These are phyloP conservation scores for Crypturellus undulatus DNA, from an alignment of 2,113 vertebrate species.

Conservation along the genomic window DNA sequence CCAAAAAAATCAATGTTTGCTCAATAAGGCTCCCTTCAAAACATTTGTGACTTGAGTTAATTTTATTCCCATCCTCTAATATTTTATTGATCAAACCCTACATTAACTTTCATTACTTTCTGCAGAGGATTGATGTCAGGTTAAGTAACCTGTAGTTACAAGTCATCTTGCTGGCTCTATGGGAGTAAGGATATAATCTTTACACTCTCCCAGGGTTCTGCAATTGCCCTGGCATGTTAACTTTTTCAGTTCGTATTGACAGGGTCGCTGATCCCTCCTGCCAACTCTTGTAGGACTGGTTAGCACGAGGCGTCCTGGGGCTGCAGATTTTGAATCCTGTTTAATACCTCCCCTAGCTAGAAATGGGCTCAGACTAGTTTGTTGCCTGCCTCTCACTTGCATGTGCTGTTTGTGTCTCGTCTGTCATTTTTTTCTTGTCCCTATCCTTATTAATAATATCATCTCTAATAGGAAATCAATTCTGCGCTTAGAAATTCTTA, in stretches of 20 bases:
- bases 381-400: neutral
- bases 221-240: neutral
- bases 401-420: neutral
- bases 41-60: slow-evolving; percentile 65
- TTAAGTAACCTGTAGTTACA: slow-evolving; percentile 49
- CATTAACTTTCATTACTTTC: slow-evolving; percentile 49
- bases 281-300: neutral
- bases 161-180: neutral
- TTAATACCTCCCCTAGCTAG: neutral
- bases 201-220: neutral
- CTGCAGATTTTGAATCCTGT: neutral
- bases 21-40: slow-evolving; percentile 54
- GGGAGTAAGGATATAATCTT: neutral
- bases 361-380: neutral
- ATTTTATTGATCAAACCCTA: slow-evolving; percentile 66
- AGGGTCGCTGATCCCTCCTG: neutral
- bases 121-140: slow-evolving; percentile 55
- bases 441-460: neutral
- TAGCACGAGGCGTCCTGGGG: neutral
- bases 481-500: neutral
- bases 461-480: neutral
- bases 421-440: slow-evolving; percentile 5
- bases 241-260: neutral
- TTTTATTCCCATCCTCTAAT: slow-evolving; percentile 69
- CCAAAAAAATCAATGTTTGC: slow-evolving; percentile 56